Percentiles rank a stretch among this genome's conserved stretches.
Conservation (phyloP, 2,797 vertebrate species). For the Cryptoblepharus egeriae region DNA sequence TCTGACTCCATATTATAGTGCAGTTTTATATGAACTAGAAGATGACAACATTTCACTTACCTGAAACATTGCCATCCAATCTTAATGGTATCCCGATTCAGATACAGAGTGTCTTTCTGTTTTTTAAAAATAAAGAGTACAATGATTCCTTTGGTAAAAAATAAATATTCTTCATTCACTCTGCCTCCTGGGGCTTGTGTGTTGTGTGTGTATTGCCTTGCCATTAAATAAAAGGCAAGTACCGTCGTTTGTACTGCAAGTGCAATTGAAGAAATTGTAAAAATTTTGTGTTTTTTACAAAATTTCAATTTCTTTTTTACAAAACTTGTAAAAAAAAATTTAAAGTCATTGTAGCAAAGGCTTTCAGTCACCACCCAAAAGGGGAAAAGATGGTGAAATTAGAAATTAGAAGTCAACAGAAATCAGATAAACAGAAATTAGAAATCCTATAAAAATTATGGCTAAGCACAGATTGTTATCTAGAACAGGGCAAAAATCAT, state of each 20-base stretch:
- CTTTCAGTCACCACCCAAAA: not conserved
- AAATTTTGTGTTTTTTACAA: no score
- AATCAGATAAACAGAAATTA: not conserved
- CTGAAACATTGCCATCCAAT: slow-evolving; percentile 3
- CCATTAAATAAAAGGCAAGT: not conserved
- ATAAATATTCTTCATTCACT: not conserved
- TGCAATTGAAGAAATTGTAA: not conserved
- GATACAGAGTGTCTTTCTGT: slow-evolving; percentile 3
- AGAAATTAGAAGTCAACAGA: no score
- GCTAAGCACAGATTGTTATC: not conserved
- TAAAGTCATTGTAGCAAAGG: not conserved
- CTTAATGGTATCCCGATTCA: not conserved
- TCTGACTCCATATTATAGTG: no score
- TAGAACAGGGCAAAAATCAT: not conserved
- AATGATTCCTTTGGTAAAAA: not conserved
- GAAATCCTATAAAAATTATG: not conserved
- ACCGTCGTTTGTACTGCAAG: not conserved
- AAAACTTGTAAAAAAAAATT: no score
- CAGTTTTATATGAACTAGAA: not conserved
- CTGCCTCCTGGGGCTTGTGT: not conserved
- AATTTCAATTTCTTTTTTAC: no score
- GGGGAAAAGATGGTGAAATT: not conserved
- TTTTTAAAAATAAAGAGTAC: not conserved
- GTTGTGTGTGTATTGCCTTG: no score
- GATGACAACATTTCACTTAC: not conserved